Percentiles rank a stretch among this genome's conserved stretches.
Evolutionary conservation across 2,113 vertebrate species (phyloP).

Genomic region (Eonycteris spelaea): DNA sequence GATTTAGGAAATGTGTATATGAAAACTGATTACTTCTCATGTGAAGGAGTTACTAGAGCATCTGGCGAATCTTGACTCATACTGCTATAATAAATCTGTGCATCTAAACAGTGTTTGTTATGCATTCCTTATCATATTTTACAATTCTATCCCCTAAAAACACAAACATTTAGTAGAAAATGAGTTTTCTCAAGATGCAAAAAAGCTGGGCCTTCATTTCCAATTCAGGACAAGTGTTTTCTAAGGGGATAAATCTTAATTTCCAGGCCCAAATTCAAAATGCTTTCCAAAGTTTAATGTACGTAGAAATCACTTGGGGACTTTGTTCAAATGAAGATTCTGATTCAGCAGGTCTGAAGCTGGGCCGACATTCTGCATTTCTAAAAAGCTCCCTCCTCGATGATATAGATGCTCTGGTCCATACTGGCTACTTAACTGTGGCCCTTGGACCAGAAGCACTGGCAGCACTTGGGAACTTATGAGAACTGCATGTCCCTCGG

Average conservation of each 20-base stretch:
- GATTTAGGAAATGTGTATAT: background rate
- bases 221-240: background rate
- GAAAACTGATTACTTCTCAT: background rate
- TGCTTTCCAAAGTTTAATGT: background rate
- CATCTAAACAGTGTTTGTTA: background rate
- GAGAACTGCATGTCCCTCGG: background rate
- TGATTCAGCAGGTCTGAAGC: background rate
- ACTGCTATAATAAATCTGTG: background rate
- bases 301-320: background rate
- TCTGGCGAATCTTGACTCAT: background rate
- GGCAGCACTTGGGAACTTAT: background rate
- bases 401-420: background rate
- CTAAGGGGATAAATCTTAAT: background rate
- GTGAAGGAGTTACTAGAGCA: background rate
- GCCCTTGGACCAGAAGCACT: background rate
- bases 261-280: background rate
- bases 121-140: background rate
- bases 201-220: background rate
- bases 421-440: background rate
- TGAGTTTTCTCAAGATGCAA: background rate
- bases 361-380: background rate
- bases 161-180: slow-evolving; percentile 1
- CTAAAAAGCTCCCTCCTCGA: background rate
- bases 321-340: background rate
- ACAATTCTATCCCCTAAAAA: background rate